Percentiles rank a stretch among this genome's conserved stretches.
Conservation (phyloP, 2,888 invertebrate species). For the Eulithis testata region DNA sequence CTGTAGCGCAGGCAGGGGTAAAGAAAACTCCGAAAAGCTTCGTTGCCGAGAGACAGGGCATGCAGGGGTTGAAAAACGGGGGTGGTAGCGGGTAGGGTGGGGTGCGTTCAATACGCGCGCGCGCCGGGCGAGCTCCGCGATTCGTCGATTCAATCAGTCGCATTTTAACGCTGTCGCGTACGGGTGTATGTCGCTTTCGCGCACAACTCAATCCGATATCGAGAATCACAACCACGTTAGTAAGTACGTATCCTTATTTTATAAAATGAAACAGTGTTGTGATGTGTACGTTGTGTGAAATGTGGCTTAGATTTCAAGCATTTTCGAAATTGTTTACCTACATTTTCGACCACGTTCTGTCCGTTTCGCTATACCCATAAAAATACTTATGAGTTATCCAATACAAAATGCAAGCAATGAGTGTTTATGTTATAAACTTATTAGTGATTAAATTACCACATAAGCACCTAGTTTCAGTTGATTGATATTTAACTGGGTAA, state of each 20-base stretch:
- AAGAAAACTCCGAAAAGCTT: conserved; percentile 53
- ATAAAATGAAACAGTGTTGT: conserved; percentile 36
- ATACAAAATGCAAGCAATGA: conserved; percentile 17
- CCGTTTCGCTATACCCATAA: conserved; percentile 41
- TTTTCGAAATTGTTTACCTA: conserved; percentile 66
- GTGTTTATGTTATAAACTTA: too few species aligned
- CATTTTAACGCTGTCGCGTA: conserved; percentile 68
- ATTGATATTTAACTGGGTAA: not conserved
- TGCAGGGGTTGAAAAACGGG: conserved; percentile 69
- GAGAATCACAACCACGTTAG: conserved; percentile 58
- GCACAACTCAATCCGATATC: conserved; percentile 73
- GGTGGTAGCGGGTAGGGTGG: conserved; percentile 65
- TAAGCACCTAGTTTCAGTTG: not conserved
- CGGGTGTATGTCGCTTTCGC: conserved; percentile 57
- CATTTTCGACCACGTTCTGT: conserved; percentile 63
- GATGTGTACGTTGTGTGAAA: conserved; percentile 32
- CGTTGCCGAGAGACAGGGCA: conserved; percentile 55
- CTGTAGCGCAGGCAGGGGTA: not conserved
- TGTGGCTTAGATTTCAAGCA: conserved; percentile 39
- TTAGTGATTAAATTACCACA: too few species aligned
- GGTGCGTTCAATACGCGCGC: conserved; percentile 81
- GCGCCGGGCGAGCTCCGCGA: conserved; percentile 61
- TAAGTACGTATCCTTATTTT: conserved; percentile 67
- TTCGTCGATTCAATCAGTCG: conserved; percentile 65
- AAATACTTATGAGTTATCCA: conserved; percentile 34